Conservation (phyloP, 2,797 vertebrate genomes). For the Cephalopachus bancanus region DNA sequence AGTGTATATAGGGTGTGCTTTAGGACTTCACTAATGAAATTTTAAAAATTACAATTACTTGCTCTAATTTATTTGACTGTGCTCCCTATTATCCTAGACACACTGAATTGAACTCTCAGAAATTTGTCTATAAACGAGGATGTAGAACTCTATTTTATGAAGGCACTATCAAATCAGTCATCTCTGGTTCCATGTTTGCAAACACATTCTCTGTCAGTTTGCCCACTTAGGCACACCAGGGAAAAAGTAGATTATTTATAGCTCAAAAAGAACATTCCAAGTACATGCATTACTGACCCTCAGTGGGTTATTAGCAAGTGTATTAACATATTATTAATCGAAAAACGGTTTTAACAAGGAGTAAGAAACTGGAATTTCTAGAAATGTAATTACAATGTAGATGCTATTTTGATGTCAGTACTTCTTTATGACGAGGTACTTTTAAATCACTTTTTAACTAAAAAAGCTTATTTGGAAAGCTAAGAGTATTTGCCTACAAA, state of each 20-base stretch:
- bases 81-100: not conserved
- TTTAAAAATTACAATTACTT: not conserved
- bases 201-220: not conserved
- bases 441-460: constrained; percentile 42
- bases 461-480: not conserved
- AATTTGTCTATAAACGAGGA: not conserved
- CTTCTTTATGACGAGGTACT: constrained; percentile 40
- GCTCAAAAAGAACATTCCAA: constrained; percentile 15
- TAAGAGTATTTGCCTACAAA: not conserved
- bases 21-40: constrained; percentile 1
- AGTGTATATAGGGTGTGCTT: not conserved
- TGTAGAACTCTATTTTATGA: not conserved
- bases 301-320: not conserved
- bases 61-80: not conserved
- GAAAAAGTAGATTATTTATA: constrained; percentile 17
- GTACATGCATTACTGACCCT: not conserved
- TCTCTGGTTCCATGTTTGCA: not conserved
- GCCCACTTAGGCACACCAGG: not conserved
- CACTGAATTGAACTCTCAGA: not conserved
- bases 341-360: not conserved
- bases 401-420: not conserved
- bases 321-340: constrained; percentile 7
- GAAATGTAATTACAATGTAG: not conserved
- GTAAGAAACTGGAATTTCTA: constrained; percentile 6
- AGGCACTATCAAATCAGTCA: not conserved